Percentiles rank a stretch among this genome's conserved stretches.
These are phyloP conservation scores for Acanthopleura granulata DNA, from an alignment of 2,888 invertebrate genomes.

Conservation along the genomic window DNA sequence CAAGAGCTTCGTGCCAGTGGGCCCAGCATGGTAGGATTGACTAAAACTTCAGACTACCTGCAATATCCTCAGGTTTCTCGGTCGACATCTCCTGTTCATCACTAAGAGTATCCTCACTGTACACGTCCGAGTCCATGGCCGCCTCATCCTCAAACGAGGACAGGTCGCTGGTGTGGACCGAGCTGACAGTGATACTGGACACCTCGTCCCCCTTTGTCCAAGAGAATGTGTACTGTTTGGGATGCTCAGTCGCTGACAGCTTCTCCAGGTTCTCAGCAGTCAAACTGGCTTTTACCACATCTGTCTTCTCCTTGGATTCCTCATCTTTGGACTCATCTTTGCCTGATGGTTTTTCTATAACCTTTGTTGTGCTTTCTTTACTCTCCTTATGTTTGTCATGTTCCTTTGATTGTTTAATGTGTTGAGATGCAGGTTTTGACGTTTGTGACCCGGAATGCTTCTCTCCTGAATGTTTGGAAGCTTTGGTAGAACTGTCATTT, in stretches of 20 bases:
- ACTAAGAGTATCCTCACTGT: constrained; percentile 22
- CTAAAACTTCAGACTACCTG: background rate
- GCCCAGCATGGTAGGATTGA: too few species aligned
- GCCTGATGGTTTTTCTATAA: background rate
- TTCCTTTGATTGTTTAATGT: background rate
- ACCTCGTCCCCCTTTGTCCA: constrained; percentile 55
- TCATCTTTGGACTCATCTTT: background rate
- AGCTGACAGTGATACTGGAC: constrained; percentile 67
- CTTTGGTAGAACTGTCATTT: background rate
- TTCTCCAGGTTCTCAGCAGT: constrained; percentile 23
- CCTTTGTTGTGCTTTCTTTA: background rate
- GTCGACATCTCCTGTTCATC: constrained; percentile 1
- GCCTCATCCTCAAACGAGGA: constrained; percentile 67
- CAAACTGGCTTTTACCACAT: background rate
- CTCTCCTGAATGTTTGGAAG: background rate
- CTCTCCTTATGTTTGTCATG: background rate
- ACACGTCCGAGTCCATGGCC: constrained; percentile 30
- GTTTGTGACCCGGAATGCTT: background rate
- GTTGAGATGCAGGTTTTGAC: background rate
- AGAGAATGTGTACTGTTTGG: constrained; percentile 58
- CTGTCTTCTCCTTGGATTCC: background rate
- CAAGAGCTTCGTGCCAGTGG: too few species aligned
- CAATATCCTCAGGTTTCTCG: background rate
- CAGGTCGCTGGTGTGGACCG: constrained; percentile 71
- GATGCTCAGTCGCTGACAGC: constrained; percentile 7